Percentiles rank a stretch among this genome's conserved stretches.
These are phyloP conservation scores for Ictalurus furcatus DNA, from an alignment of 2,113 vertebrate genomes.

Conservation along the genomic window DNA sequence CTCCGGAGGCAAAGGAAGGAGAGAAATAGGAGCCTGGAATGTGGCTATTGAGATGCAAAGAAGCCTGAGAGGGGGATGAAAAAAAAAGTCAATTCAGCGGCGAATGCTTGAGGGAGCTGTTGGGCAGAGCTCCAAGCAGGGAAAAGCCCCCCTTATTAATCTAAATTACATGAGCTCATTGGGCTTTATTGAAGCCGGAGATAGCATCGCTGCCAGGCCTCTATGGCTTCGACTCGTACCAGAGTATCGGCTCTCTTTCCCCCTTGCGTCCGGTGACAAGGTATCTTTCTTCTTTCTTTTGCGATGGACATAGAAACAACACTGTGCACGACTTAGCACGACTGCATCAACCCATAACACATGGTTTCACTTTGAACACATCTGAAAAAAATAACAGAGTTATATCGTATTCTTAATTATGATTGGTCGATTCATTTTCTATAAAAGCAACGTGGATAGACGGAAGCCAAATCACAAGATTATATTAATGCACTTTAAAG, in stretches of 20 bases:
- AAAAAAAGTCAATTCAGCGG: conserved; percentile 42
- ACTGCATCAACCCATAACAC: neutral
- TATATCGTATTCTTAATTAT: neutral
- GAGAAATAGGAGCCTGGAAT: conserved; percentile 37
- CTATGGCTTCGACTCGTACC: conserved; percentile 29
- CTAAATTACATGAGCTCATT: conserved; percentile 60
- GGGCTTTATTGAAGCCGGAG: conserved; percentile 51
- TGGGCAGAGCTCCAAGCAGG: conserved; percentile 43
- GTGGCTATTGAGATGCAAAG: conserved; percentile 49
- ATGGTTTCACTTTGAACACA: neutral
- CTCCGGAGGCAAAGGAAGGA: conserved; percentile 28
- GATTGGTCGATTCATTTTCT: neutral
- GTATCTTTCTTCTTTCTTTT: neutral
- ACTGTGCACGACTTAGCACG: neutral
- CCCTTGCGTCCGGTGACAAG: neutral
- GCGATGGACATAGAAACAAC: neutral
- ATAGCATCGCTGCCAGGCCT: conserved; percentile 51
- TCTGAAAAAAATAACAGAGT: neutral
- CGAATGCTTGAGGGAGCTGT: conserved; percentile 40
- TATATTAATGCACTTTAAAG: neutral
- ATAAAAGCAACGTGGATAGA: neutral
- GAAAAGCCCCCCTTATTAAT: conserved; percentile 50
- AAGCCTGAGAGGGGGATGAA: conserved; percentile 25
- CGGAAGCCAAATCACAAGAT: neutral
- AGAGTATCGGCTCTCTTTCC: conserved; percentile 35